These are phyloP conservation scores for Campoletis sonorensis DNA, from an alignment of 1,140 invertebrate species.

Conservation along the genomic window DNA sequence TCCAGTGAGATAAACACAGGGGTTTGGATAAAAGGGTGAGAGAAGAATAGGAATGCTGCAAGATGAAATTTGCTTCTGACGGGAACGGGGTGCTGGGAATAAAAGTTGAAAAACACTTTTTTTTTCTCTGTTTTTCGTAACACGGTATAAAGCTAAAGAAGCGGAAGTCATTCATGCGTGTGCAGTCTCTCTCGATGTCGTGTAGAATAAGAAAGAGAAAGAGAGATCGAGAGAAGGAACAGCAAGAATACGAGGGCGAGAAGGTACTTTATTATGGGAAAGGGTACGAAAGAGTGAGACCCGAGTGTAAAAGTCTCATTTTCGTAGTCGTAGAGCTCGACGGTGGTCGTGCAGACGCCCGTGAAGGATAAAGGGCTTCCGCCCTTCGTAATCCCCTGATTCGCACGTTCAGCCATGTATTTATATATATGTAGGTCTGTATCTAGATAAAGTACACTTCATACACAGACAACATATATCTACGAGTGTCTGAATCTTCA, in stretches of 20 bases:
- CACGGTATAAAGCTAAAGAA: background rate
- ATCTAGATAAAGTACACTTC: background rate
- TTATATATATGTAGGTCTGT: background rate
- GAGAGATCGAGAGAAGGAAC: background rate
- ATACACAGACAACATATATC: background rate
- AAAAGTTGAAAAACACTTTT: slow-evolving; percentile 30
- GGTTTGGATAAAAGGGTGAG: background rate
- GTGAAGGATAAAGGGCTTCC: slow-evolving; percentile 46
- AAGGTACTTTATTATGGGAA: slow-evolving; percentile 36
- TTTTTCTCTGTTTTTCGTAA: background rate
- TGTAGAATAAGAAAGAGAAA: background rate
- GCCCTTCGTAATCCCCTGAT: slow-evolving; percentile 45
- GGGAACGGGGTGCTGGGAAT: slow-evolving; percentile 2
- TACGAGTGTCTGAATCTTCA: slow-evolving; percentile 41
- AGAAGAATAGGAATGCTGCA: background rate
- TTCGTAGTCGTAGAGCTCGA: background rate
- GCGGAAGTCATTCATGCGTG: slow-evolving; percentile 39
- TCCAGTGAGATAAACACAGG: background rate
- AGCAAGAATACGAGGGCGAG: slow-evolving; percentile 1
- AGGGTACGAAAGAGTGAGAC: background rate
- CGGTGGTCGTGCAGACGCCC: slow-evolving; percentile 22
- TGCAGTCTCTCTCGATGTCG: slow-evolving; percentile 28
- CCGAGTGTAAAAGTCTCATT: slow-evolving; percentile 20
- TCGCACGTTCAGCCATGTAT: slow-evolving; percentile 30
- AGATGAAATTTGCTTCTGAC: slow-evolving; percentile 23